phyloP scores from a whole-genome alignment of 1,140 invertebrate genomes.

The Lepidotrigona ventralis region DNA sequence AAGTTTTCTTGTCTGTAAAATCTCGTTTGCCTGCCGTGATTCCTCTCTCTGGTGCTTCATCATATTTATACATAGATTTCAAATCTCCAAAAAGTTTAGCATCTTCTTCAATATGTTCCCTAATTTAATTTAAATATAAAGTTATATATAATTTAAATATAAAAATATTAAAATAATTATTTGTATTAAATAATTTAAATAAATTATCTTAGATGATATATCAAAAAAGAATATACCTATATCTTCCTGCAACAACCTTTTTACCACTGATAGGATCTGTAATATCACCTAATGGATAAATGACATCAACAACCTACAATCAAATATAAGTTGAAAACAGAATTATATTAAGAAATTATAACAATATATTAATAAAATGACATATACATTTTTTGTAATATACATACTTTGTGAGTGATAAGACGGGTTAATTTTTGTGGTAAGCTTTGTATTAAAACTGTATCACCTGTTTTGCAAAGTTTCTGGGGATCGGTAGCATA shows the following conservation, averaged over 20 bases:
- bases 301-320: conserved; percentile 85
- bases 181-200: too few relatives aligned
- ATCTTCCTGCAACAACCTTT: conserved; percentile 85
- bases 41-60: conserved; percentile 88
- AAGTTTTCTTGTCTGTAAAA: conserved; percentile 87
- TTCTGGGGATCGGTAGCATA: conserved; percentile 89
- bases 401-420: conserved; percentile 85
- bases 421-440: conserved; percentile 86
- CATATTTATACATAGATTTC: conserved; percentile 86
- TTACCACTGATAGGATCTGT: conserved; percentile 91
- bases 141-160: neutral
- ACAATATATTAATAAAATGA: neutral
- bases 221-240: conserved; percentile 78
- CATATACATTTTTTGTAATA: neutral
- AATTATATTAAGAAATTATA: neutral
- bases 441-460: conserved; percentile 88
- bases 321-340: conserved; percentile 9
- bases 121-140: conserved; percentile 55
- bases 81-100: conserved; percentile 87
- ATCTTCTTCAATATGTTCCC: conserved; percentile 86
- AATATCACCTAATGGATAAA: conserved; percentile 90
- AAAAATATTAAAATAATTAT: too few relatives aligned
- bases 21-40: conserved; percentile 90
- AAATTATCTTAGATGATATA: neutral
- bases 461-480: conserved; percentile 89